Base-by-base conservation (phyloP, 2,113 vertebrate genomes). In the Caretta caretta region DNA sequence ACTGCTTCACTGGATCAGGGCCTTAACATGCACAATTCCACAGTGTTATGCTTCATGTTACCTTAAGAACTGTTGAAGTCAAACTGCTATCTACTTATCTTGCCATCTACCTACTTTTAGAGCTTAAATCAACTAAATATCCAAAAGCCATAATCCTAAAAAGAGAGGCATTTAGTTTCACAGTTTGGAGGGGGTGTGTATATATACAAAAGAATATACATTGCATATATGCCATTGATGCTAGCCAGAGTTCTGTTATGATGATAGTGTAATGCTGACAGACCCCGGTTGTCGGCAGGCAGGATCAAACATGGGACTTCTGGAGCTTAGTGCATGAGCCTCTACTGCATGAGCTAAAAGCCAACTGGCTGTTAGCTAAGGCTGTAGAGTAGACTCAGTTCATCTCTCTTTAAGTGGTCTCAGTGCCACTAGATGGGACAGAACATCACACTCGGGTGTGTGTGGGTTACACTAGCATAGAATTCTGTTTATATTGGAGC, bases 31-130 rank as follows among this genome's bases (percentile, higher is more conserved):
- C 90, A 93, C 90, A 14, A 50, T 4, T 79, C 17, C 2, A 6
- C 72, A 35, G n/a, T 1, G 57, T 78, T 59, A 24, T 81, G 25
- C 3, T 90, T 94, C 89, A 88, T 19, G 48, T 92, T 88, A 89
- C 87, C 75, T 89, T 93, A 89, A 65, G 83, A 83, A 90, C 87
- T 75, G n/a, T 72, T 85, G 92, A 93, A 87, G 62, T 87, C 91
- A 96, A 78, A 86, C 75, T 1, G 2, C 83, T 96, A 85, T 75
- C 84, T 95, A 88, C 22, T 35, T 65, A 65, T 42, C 75, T 95
- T 80, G 88, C 89, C 89, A 95, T 87, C 86, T 35, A 91, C 35
- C 20, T 31, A 53, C 80, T 81, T 75, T 46, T 87, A 69, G 75
- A 19, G 89, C 54, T 24, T 59, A 94, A 94, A 97, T 94, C 90